These are phyloP conservation scores for Syrista parreyssii DNA, from an alignment of 2,888 invertebrate species.

Conservation along the genomic window DNA sequence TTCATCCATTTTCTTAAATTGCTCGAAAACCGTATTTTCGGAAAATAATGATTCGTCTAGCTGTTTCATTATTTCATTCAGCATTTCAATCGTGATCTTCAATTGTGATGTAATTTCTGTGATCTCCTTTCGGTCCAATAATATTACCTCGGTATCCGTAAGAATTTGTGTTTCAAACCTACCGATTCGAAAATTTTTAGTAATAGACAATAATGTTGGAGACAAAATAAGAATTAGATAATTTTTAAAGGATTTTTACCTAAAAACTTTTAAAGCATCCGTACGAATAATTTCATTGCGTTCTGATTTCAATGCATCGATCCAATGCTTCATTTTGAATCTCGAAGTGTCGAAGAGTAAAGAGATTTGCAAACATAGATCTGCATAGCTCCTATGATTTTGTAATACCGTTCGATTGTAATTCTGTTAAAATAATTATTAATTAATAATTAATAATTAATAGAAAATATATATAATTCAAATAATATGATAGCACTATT, in stretches of 20 bases:
- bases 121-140: not conserved
- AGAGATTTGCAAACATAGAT: constrained; percentile 27
- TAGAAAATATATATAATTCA: not conserved
- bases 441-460: no score
- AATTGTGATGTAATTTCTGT: constrained; percentile 1
- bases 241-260: not conserved
- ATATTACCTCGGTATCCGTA: not conserved
- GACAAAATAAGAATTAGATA: not conserved
- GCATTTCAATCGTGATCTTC: constrained; percentile 15
- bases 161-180: constrained; percentile 23
- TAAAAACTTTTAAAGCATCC: not conserved
- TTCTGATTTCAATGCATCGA: constrained; percentile 23
- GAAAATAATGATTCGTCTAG: constrained; percentile 13
- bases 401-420: constrained; percentile 30
- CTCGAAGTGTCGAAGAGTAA: constrained; percentile 19
- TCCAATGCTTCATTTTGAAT: constrained; percentile 29
- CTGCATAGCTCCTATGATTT: constrained; percentile 35
- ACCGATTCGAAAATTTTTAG: not conserved
- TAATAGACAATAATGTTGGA: not conserved
- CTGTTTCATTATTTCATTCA: constrained; percentile 24
- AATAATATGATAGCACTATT: not conserved
- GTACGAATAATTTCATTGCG: not conserved
- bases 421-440: constrained; percentile 22
- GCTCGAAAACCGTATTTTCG: constrained; percentile 19
- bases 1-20: not conserved